Base-by-base conservation (phyloP, 2,888 invertebrate species). In the Nomada flava region DNA sequence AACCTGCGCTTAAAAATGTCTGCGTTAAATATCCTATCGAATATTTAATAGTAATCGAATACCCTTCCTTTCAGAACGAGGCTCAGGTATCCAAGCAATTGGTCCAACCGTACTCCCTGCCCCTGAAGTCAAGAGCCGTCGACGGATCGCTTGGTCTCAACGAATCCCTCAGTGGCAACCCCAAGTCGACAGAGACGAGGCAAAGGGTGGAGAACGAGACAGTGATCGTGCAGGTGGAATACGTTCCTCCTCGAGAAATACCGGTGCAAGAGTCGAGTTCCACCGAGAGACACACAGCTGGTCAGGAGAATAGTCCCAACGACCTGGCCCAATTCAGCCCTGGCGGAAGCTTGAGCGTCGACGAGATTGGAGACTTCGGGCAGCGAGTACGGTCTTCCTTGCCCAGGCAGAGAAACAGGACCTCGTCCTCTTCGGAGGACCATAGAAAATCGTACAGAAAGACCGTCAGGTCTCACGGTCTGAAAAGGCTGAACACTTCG, bases 301-400 rank as follows among this genome's bases (percentile, higher is more conserved):
- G 11, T 47, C 67, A n/a, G 3, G 59, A 67, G n/a, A 83, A 29
- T 23, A 53, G 10, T 18, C 20, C 5, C 15, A 60, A 59, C 13
- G 77, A 78, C 2, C 15, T 57, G 4, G 23, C 26, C 1, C 63
- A 84, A 10, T 4, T 26, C 1, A 11, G 65, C 11, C 10, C 82
- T 0, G 63, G 75, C 0, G 82, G 79, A 1, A 57, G 29, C 11
- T 1, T 57, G 1, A 69, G 75, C 1, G 11, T 62, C 1, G 81
- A 84, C 18, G 50, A 44, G 0, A 53, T 62, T 0, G 84, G 70
- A 0, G 78, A 71, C 10, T 86, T 86, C 13, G 86, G 86, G 0
- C 76, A 86, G 44, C 75, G 78, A 29, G 71, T 86, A 10, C 79
- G 75, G 5, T 42, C 53, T 5, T 23, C 71, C 0, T 0, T n/a